Evolutionary conservation across 2,113 vertebrate species (phyloP), one percentile per base, ranked within the genome.

Genomic region (Chaenocephalus aceratus): DNA sequence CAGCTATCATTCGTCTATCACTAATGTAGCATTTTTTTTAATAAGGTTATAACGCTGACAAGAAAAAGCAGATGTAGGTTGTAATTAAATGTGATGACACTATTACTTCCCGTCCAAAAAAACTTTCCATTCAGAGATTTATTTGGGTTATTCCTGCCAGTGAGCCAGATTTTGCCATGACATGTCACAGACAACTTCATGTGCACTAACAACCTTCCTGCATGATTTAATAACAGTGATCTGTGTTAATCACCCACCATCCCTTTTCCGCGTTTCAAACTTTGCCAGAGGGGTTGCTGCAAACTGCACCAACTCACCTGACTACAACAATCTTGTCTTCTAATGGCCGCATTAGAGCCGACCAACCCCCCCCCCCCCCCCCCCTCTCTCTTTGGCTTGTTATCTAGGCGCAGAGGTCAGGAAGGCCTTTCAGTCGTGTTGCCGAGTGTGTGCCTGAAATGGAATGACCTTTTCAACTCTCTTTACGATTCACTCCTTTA

Each of bases 261-360:
- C 95, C 94, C 91, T 93, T 94, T 95, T 96, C 96, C 94, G 95
- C 95, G 96, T 96, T 95, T 94, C 92, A 94, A 94, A 95, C 95
- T 94, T 95, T 95, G 95, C 96, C 92, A 88, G 92, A 91, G 96
- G 96, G 95, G 96, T 96, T 96, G 93, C 96, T 93, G 95, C 94
- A 96, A 97, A 97, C 95, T 96, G 95, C 95, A 95, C 92, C 95
- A 96, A 96, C 96, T 97, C 96, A 96, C 95, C 96, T 96, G 95
- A 95, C 95, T 95, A 69, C 94, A 94, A 77, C 96, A 91, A 94
- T 93, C 84, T 82, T 26, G 26, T 85, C 94, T 95, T 94, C 94
- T 97, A 96, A 96, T 97, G 95, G 96, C 95, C 93, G 93, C 95
- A 95, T 96, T 95, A 93, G 92, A 65, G 91, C 80, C 75, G 87